Conservation (phyloP, 2,113 vertebrate species). For the Rhynchomys soricoides region DNA sequence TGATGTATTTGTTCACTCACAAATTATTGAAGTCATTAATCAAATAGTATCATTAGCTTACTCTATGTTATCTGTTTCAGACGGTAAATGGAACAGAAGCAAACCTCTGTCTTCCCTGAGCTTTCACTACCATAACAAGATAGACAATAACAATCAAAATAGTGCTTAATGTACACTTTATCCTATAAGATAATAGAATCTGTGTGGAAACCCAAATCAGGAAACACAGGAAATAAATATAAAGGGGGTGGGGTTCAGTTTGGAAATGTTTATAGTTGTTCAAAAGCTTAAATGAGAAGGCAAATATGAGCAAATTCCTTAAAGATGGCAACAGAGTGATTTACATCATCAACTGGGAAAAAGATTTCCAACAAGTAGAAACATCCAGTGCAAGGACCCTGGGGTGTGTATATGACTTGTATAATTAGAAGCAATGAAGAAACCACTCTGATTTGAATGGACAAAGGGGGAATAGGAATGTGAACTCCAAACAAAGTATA, state of each 20-base stretch:
- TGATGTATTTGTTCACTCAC: constrained; percentile 9
- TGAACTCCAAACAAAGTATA: background rate
- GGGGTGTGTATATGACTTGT: background rate
- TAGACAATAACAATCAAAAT: background rate
- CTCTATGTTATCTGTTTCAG: background rate
- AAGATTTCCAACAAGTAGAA: background rate
- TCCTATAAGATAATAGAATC: background rate
- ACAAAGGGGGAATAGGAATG: background rate
- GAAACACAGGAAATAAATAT: background rate
- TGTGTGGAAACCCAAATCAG: background rate
- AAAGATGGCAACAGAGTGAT: background rate
- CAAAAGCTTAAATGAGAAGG: background rate
- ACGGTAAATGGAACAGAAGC: constrained; percentile 17
- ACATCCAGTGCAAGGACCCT: background rate
- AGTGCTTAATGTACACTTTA: background rate
- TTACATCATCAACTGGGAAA: background rate
- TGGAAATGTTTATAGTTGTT: constrained; percentile 44
- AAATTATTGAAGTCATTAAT: background rate
- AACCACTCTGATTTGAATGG: background rate
- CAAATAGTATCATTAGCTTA: background rate
- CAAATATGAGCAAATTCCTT: background rate
- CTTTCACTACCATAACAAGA: background rate
- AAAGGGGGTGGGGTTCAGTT: background rate
- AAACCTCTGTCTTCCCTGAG: background rate
- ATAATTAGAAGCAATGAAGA: background rate